Base-by-base conservation (phyloP, 2,888 invertebrate species). In the Abscondita cerata region DNA sequence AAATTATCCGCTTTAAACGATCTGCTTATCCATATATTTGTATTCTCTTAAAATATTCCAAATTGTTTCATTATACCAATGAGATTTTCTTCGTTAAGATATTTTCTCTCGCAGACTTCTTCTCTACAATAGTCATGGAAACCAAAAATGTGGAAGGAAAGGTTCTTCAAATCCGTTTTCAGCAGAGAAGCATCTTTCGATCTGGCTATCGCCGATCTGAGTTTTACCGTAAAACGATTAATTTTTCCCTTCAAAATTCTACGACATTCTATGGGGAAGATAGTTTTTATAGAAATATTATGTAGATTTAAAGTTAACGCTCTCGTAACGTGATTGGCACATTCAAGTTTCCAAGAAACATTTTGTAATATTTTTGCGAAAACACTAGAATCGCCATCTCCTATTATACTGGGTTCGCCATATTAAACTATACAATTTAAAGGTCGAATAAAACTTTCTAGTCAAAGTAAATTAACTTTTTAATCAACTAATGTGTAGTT, bases 321-420 rank as follows among this genome's bases (percentile, higher is more conserved):
- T 15, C 36, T 2, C 2, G 36, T 36, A 6, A 36, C 36, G 12
- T 36, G 12, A 36, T 36, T 36, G 3, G 36, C 36, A 36, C 36
- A 36, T 12, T 36, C 36, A 6, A 36, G 11, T 9, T 36, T 36
- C 4, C 11, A 36, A 11, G 40, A 52, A 13, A 41, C 52, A 18
- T 1, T 38, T 20, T 52, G 9, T 2, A 41, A 18, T 19, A 40
- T 52, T 40, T 19, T 18, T 1, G 52, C 40, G 11, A 19, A 52
- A 1, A 52, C 52, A n/a, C 38, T 38, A 1, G 36, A 52, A 16
- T 52, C 52, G 6, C 52, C 36, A 16, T 52, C 52, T 9, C 41
- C 53, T 9, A 53, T 41, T n/a, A 53, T n/a, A n/a, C n/a, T n/a
- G n/a, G n/a, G n/a, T n/a, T n/a, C n/a, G n/a, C n/a, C n/a, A n/a